phyloP scores from a whole-genome alignment of 2,888 invertebrate species.

The Cremastinae sp. region DNA sequence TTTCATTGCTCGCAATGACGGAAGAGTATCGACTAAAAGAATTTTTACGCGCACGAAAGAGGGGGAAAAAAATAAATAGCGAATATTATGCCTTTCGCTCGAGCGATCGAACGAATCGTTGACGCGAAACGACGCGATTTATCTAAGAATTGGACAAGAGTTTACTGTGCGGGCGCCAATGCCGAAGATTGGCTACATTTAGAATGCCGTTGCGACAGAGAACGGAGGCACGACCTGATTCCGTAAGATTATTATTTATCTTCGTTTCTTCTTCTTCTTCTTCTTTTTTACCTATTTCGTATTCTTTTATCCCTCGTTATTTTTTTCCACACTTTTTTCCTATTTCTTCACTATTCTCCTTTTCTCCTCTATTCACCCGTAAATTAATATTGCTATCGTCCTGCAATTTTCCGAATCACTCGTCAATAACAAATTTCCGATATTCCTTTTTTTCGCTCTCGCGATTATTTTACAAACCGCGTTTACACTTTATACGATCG shows the following conservation, averaged over 20 bases:
- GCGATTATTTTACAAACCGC: background rate
- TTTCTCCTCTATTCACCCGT: constrained; percentile 8
- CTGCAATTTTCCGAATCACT: background rate
- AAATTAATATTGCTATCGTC: background rate
- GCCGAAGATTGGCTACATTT: constrained; percentile 74
- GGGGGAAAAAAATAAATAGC: constrained; percentile 49
- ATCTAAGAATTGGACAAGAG: constrained; percentile 80
- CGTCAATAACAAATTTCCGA: background rate
- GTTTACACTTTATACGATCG: background rate
- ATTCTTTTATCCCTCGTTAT: no score
- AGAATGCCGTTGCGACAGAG: constrained; percentile 60
- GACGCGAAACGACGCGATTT: constrained; percentile 66
- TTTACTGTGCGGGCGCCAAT: constrained; percentile 80
- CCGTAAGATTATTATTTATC: constrained; percentile 55
- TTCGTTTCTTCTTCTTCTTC: constrained; percentile 4
- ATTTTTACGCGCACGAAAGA: no score
- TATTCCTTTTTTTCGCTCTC: background rate
- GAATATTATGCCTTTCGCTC: constrained; percentile 59
- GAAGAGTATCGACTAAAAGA: no score
- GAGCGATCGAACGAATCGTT: constrained; percentile 58
- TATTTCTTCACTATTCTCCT: background rate
- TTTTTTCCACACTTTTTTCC: constrained; percentile 1
- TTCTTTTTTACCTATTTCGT: no score
- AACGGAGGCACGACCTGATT: constrained; percentile 48
- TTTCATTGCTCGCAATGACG: no score